phyloP scores from a whole-genome alignment of 1,140 invertebrate genomes.

The Stratiolaelaps scimitus region DNA sequence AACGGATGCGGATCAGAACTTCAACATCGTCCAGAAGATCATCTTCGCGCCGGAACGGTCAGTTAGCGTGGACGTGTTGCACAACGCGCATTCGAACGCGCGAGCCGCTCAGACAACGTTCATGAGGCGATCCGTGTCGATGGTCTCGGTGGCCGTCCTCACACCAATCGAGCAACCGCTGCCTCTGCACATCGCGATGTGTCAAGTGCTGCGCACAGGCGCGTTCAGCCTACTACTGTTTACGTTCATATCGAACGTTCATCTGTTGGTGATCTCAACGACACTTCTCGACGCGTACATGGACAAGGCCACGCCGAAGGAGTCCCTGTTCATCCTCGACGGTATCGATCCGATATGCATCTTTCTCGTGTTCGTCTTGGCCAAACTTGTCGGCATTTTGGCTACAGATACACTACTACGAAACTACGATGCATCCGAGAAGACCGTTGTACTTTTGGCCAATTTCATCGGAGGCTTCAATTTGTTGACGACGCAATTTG shows the following conservation, averaged over 20 bases:
- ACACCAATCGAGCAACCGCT: constrained; percentile 1
- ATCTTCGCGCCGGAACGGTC: background rate
- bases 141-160: background rate
- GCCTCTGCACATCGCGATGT: background rate
- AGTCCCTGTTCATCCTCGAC: background rate
- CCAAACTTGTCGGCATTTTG: background rate
- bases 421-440: constrained; percentile 4
- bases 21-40: constrained; percentile 10
- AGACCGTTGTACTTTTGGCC: constrained; percentile 3
- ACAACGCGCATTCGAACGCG: background rate
- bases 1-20: background rate
- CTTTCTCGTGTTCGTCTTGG: background rate
- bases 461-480: constrained; percentile 10
- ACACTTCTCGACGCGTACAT: constrained; percentile 7
- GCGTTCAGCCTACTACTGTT: background rate
- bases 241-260: constrained; percentile 3
- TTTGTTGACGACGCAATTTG: constrained; percentile 4
- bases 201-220: background rate
- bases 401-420: background rate
- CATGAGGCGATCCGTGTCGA: background rate
- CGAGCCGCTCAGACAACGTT: background rate
- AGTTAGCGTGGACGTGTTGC: constrained; percentile 12
- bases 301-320: background rate
- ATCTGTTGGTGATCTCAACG: constrained; percentile 10
- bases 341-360: background rate